Percentiles rank a stretch among this genome's conserved stretches.
These are phyloP conservation scores for Dryocosmus kuriphilus DNA, from an alignment of 2,888 invertebrate genomes.

Conservation along the genomic window DNA sequence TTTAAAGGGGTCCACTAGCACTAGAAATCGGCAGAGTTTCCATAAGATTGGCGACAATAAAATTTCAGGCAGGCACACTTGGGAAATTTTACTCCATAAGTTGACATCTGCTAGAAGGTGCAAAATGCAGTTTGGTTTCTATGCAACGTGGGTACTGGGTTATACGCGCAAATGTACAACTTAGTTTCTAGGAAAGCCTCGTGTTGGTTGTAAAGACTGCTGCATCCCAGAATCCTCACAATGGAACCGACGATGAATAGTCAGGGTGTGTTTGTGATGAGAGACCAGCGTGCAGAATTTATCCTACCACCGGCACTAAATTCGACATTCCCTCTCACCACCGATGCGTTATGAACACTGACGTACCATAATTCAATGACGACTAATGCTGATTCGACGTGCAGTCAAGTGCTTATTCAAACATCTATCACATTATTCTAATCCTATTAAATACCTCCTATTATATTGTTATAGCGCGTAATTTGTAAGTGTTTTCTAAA, in stretches of 20 bases:
- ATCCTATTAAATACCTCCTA: no score
- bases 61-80: no score
- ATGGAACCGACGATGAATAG: conserved; percentile 66
- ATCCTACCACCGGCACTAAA: conserved; percentile 33
- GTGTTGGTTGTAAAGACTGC: conserved; percentile 63
- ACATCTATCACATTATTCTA: neutral
- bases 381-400: neutral
- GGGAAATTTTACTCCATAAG: no score
- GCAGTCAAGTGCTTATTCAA: neutral
- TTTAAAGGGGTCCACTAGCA: no score
- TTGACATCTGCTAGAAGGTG: neutral
- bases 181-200: conserved; percentile 47
- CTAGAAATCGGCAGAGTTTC: no score
- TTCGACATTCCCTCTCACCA: neutral
- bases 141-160: neutral
- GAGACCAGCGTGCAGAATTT: conserved; percentile 52
- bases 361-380: neutral
- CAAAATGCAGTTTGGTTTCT: neutral
- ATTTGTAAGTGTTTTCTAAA: no score
- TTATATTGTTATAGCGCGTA: no score
- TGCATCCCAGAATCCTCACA: conserved; percentile 62
- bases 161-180: conserved; percentile 47
- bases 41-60: no score
- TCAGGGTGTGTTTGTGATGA: conserved; percentile 66
- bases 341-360: neutral